A percentile compares a stretch with the other conserved stretches of the same genome.
These are phyloP conservation scores for Piaya cayana DNA, from an alignment of 2,113 vertebrate genomes.

Conservation along the genomic window DNA sequence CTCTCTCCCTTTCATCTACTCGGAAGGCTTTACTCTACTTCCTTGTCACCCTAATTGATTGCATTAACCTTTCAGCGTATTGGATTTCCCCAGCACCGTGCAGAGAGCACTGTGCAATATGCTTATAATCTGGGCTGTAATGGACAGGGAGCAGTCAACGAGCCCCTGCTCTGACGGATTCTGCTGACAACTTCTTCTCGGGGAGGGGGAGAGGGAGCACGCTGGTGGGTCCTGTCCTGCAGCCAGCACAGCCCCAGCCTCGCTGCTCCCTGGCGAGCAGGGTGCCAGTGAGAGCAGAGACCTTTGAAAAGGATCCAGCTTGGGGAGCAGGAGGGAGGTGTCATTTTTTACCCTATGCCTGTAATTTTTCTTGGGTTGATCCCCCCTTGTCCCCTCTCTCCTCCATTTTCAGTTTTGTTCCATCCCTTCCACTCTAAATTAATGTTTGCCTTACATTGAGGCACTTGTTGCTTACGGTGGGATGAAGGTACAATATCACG, in stretches of 20 bases:
- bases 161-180: conserved; percentile 83
- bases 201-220: not conserved
- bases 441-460: not conserved
- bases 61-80: conserved; percentile 99
- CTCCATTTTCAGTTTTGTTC: not conserved
- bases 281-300: not conserved
- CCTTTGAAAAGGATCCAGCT: not conserved
- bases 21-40: conserved; percentile 98
- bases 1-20: conserved; percentile 88
- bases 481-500: not conserved
- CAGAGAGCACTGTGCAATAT: conserved; percentile 97
- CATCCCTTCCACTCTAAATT: not conserved
- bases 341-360: not conserved
- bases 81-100: conserved; percentile 99
- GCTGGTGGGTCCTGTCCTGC: not conserved
- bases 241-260: not conserved
- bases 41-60: conserved; percentile 99
- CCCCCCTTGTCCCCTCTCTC: not conserved
- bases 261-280: not conserved
- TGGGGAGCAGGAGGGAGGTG: not conserved
- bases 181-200: conserved; percentile 70
- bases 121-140: conserved; percentile 98
- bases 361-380: not conserved
- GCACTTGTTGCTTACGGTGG: conserved; percentile 7
- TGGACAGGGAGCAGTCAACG: conserved; percentile 98